Evolutionary conservation across 2,113 vertebrate genomes (phyloP).

Genomic region (Sapajus apella): DNA sequence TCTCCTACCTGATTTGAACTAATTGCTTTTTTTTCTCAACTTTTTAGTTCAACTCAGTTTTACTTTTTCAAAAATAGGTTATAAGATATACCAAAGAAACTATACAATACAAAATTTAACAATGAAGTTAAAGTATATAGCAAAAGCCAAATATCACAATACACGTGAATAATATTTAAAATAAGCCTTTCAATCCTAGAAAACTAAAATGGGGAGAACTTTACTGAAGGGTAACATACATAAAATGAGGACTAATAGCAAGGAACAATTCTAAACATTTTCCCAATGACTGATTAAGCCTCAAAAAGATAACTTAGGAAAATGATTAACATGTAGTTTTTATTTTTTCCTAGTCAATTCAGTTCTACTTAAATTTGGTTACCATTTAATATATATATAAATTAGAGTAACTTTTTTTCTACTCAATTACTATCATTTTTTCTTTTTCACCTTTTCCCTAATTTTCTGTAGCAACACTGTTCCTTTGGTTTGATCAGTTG

Average conservation of each 20-base stretch:
- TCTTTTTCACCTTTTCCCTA: background rate
- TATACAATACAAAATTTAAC: too few species aligned
- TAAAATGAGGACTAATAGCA: background rate
- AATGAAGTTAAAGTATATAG: too few species aligned
- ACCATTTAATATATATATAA: background rate
- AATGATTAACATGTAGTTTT: too few species aligned
- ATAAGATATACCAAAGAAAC: too few species aligned
- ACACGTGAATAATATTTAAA: too few species aligned
- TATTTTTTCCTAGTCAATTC: too few species aligned
- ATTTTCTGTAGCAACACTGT: slow-evolving; percentile 26
- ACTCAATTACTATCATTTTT: too few species aligned
- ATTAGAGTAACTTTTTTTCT: too few species aligned
- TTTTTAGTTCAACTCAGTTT: background rate
- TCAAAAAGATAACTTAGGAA: too few species aligned
- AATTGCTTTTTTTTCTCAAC: background rate
- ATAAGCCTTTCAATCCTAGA: too few species aligned
- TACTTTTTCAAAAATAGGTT: too few species aligned
- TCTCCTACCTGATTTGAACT: background rate
- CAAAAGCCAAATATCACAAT: too few species aligned
- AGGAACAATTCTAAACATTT: background rate
- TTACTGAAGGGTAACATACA: background rate
- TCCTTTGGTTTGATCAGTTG: slow-evolving; percentile 73
- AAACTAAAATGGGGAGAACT: background rate
- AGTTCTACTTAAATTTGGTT: background rate
- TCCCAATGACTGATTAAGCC: background rate